These are phyloP conservation scores for Hypena proboscidalis DNA, from an alignment of 2,888 invertebrate species.

Conservation along the genomic window DNA sequence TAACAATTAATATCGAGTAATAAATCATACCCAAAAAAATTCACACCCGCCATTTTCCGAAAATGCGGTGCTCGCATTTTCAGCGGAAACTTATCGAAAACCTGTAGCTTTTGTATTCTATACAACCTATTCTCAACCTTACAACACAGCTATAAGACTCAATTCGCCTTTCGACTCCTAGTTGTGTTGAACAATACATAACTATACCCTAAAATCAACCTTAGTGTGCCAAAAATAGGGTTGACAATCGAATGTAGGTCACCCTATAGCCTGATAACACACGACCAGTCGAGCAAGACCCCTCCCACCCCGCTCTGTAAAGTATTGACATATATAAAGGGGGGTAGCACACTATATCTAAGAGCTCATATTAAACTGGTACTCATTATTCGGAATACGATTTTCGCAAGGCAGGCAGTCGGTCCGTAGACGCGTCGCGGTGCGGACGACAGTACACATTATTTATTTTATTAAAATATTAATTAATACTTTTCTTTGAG, in stretches of 20 bases:
- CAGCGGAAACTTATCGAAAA: constrained; percentile 74
- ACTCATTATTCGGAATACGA: constrained; percentile 49
- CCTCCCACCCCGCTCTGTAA: constrained; percentile 42
- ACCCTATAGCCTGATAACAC: constrained; percentile 55
- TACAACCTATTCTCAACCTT: constrained; percentile 33
- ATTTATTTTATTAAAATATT: constrained; percentile 19
- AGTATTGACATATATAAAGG: constrained; percentile 54
- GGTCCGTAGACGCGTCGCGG: constrained; percentile 47
- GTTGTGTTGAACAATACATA: constrained; percentile 26
- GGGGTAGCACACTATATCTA: constrained; percentile 44
- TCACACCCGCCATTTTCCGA: constrained; percentile 47
- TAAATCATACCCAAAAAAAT: constrained; percentile 24
- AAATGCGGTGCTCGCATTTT: constrained; percentile 58
- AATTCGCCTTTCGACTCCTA: constrained; percentile 10
- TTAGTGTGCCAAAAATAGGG: rapidly evolving
- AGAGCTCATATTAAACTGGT: constrained; percentile 60
- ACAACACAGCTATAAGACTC: rapidly evolving
- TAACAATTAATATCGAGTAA: not conserved
- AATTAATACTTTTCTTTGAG: constrained; percentile 25
- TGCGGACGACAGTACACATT: constrained; percentile 41
- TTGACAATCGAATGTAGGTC: constrained; percentile 8
- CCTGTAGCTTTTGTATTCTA: constrained; percentile 71
- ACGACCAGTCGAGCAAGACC: constrained; percentile 49
- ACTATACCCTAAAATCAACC: constrained; percentile 14
- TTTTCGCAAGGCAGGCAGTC: constrained; percentile 56